Evolutionary conservation across 1,140 invertebrate genomes (phyloP).

Genomic region (Papilio dardanus): DNA sequence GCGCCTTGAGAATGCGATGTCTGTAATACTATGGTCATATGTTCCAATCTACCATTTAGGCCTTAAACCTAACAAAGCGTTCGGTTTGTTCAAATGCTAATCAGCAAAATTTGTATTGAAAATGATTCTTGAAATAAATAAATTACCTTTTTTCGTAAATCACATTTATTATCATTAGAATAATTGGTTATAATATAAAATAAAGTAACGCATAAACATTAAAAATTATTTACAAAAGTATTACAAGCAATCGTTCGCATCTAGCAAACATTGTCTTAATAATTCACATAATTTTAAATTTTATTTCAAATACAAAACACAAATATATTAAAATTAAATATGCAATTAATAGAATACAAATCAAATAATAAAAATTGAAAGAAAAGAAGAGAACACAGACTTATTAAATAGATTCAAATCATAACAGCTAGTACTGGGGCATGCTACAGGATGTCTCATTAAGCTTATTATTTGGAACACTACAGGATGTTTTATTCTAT

Average conservation of each 20-base stretch:
- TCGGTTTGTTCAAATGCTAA: no score
- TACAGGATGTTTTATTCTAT: background rate
- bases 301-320: background rate
- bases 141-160: background rate
- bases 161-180: slow-evolving; percentile 21
- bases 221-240: slow-evolving; percentile 15
- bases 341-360: slow-evolving; percentile 7
- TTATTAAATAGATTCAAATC: background rate
- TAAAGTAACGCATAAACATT: background rate
- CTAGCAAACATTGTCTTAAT: slow-evolving; percentile 20
- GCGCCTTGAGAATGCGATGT: no score
- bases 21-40: no score
- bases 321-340: slow-evolving; percentile 13
- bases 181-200: slow-evolving; percentile 14
- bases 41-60: no score
- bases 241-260: slow-evolving; percentile 1
- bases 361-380: background rate
- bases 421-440: background rate
- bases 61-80: no score
- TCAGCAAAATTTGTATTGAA: no score
- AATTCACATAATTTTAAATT: slow-evolving; percentile 3
- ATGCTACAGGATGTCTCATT: background rate
- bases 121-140: background rate
- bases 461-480: background rate
- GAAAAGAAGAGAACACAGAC: background rate